phyloP scores from a whole-genome alignment of 2,797 vertebrate genomes.

The Peromyscus nudipes region DNA sequence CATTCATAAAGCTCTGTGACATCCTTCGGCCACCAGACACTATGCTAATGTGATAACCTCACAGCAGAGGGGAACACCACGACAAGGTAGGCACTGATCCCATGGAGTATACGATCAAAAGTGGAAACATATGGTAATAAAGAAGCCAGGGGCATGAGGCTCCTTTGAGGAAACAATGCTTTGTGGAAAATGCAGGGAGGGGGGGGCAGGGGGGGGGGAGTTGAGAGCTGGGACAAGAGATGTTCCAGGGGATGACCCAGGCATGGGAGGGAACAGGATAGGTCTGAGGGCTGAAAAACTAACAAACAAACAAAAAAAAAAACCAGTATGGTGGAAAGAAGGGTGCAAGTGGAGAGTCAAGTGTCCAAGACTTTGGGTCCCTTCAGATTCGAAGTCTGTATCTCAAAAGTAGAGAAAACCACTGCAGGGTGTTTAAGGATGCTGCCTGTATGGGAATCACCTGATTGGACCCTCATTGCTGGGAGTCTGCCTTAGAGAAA shows the following conservation, averaged over 20 bases:
- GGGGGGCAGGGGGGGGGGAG: not conserved
- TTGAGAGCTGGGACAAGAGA: not conserved
- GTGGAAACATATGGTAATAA: not conserved
- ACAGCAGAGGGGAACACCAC: not conserved
- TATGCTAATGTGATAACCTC: not conserved
- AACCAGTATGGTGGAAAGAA: not conserved
- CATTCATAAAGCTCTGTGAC: not conserved
- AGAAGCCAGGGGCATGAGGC: not conserved
- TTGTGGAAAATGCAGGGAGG: not conserved
- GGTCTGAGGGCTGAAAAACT: not conserved
- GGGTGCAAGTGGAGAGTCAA: not conserved
- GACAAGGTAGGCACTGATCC: not conserved
- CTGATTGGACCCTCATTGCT: conserved; percentile 27
- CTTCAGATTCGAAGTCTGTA: conserved; percentile 48
- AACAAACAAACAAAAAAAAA: no score
- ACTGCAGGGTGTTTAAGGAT: not conserved
- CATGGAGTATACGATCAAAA: not conserved
- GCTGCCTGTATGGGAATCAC: not conserved
- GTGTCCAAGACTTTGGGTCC: not conserved
- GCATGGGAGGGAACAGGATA: not conserved
- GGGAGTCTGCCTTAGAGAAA: not conserved
- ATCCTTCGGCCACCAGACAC: not conserved
- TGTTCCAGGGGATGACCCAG: not conserved
- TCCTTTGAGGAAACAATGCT: not conserved
- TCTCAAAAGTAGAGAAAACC: conserved; percentile 40